These are phyloP conservation scores for Argynnis bischoffii DNA, from an alignment of 2,888 invertebrate species.

Conservation along the genomic window DNA sequence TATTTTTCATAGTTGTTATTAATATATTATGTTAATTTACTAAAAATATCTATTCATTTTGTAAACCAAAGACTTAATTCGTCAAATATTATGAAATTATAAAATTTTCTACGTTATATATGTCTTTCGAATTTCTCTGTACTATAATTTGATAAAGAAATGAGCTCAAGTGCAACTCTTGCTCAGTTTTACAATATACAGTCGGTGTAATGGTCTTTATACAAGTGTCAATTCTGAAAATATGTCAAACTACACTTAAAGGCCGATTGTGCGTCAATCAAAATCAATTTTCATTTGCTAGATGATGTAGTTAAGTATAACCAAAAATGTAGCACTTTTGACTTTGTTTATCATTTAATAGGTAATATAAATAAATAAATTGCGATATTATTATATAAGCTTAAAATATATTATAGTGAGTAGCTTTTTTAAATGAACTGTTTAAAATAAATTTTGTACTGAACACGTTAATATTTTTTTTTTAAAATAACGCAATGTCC, in stretches of 20 bases:
- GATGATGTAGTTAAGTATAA: not conserved
- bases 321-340: no score
- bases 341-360: no score
- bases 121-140: not conserved
- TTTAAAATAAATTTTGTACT: no score
- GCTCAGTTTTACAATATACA: constrained; percentile 31
- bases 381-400: constrained; percentile 15
- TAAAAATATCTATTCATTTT: no score
- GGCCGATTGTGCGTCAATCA: constrained; percentile 1
- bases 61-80: no score
- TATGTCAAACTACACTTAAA: not conserved
- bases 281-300: not conserved
- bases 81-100: no score
- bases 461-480: not conserved
- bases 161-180: constrained; percentile 38
- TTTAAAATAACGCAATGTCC: not conserved
- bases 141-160: constrained; percentile 4
- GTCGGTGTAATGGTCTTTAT: not conserved
- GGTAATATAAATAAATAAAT: not conserved
- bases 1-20: no score
- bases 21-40: no score
- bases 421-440: not conserved
- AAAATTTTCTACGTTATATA: no score
- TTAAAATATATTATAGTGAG: constrained; percentile 6
- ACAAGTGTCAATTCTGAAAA: not conserved